Evolutionary conservation across 2,888 invertebrate genomes (phyloP).

Genomic region (Saturnia japonica): DNA sequence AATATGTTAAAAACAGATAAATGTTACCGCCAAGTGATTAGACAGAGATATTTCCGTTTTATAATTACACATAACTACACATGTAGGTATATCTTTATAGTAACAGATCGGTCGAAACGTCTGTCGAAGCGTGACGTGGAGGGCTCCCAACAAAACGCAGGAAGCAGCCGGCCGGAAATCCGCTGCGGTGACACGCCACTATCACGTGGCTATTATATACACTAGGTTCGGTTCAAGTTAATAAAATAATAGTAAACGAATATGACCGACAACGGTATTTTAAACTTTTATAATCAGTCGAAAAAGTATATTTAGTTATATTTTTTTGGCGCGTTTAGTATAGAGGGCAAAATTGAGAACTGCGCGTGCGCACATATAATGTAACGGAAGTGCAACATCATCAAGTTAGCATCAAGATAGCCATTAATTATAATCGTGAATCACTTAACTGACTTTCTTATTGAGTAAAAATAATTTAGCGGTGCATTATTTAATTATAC

Average conservation of each 20-base stretch:
- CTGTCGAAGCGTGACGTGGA: constrained; percentile 51
- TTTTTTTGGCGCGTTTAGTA: too few species aligned
- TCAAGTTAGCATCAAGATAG: too few species aligned
- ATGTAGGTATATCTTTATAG: neutral
- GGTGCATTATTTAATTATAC: too few species aligned
- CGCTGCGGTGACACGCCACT: constrained; percentile 47
- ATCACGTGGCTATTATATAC: constrained; percentile 13
- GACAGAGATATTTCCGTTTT: neutral
- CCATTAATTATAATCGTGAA: too few species aligned
- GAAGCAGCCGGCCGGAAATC: constrained; percentile 61
- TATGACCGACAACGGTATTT: neutral
- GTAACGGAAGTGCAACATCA: too few species aligned
- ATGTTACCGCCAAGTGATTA: neutral
- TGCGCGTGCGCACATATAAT: too few species aligned
- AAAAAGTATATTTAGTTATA: too few species aligned
- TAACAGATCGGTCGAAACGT: constrained; percentile 1
- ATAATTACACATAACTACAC: neutral
- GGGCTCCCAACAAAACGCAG: constrained; percentile 63
- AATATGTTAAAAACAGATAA: neutral
- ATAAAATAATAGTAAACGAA: neutral
- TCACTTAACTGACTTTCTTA: too few species aligned
- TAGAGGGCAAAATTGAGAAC: too few species aligned
- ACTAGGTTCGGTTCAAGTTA: neutral
- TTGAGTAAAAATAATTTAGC: too few species aligned
- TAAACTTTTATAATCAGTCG: too few species aligned